phyloP scores from a whole-genome alignment of 2,113 vertebrate species.

The Cyprinus carpio region DNA sequence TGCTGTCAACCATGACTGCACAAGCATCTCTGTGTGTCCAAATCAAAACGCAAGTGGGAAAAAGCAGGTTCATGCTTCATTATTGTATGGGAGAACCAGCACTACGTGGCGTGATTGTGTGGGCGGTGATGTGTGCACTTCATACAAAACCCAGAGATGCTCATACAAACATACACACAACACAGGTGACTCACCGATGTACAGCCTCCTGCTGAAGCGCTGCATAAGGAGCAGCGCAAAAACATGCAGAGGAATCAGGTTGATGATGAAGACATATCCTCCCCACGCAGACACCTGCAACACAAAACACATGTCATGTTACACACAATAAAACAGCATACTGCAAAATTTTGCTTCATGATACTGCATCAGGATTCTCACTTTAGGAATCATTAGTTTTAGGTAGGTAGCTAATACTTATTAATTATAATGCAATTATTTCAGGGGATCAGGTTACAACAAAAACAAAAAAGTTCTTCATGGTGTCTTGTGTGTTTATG shows the following conservation, averaged over 20 bases:
- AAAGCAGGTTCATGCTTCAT: background rate
- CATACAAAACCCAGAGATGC: background rate
- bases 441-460: too few species aligned
- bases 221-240: slow-evolving; percentile 97
- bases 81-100: background rate
- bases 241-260: slow-evolving; percentile 97
- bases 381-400: background rate
- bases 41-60: background rate
- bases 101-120: slow-evolving; percentile 3
- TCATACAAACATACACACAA: slow-evolving; percentile 40
- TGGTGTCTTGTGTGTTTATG: too few species aligned
- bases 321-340: background rate
- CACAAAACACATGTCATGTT: background rate
- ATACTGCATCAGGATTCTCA: background rate
- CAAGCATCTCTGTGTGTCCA: background rate
- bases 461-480: too few species aligned
- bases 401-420: too few species aligned
- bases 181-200: slow-evolving; percentile 87
- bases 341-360: background rate
- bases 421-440: too few species aligned
- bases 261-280: slow-evolving; percentile 64
- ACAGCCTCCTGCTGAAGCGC: slow-evolving; percentile 94
- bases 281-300: slow-evolving; percentile 96
- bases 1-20: background rate
- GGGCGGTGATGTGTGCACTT: slow-evolving; percentile 41